phyloP scores from a whole-genome alignment of 2,113 vertebrate species.

The Thunnus maccoyii region DNA sequence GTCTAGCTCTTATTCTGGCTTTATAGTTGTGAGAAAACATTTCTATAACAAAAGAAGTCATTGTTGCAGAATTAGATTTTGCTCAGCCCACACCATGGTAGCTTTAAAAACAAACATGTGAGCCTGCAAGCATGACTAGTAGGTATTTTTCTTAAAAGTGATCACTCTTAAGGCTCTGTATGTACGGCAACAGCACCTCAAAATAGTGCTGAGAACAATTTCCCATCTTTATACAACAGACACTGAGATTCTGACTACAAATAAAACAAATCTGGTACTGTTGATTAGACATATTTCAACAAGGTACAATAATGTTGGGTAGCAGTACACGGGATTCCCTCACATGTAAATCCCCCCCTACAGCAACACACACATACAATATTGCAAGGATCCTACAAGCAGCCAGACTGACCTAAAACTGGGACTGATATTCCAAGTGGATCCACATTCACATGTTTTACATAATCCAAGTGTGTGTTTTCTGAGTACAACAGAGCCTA shows the following conservation, averaged over 20 bases:
- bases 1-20: not conserved
- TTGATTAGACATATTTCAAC: conserved; percentile 29
- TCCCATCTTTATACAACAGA: not conserved
- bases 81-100: not conserved
- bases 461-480: conserved; percentile 22
- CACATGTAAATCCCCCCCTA: not conserved
- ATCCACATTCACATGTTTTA: conserved; percentile 34
- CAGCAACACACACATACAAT: not conserved
- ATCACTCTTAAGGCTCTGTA: not conserved
- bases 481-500: conserved; percentile 36
- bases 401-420: conserved; percentile 40
- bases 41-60: not conserved
- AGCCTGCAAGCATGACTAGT: not conserved
- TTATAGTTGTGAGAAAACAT: not conserved
- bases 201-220: not conserved
- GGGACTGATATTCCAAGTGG: conserved; percentile 44
- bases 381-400: conserved; percentile 27
- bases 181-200: not conserved
- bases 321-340: too few relatives aligned
- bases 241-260: not conserved
- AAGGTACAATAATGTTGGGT: not conserved
- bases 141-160: too few relatives aligned
- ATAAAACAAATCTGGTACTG: conserved; percentile 9
- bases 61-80: conserved; percentile 13
- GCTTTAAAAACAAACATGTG: not conserved